A percentile compares a stretch with the other conserved stretches of the same genome.
Evolutionary conservation across 2,113 vertebrate genomes (phyloP).

Genomic region (Macaca nemestrina): DNA sequence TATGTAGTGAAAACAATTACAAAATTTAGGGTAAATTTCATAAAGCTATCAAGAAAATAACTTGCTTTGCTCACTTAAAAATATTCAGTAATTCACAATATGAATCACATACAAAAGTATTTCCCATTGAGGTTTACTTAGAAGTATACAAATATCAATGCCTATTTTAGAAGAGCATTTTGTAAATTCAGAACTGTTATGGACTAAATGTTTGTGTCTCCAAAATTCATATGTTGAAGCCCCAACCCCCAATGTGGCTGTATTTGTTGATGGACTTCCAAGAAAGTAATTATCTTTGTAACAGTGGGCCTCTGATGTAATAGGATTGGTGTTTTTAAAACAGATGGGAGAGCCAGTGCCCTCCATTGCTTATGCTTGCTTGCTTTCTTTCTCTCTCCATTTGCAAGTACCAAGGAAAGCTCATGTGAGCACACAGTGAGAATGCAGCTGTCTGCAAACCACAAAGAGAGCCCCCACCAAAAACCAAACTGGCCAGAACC

Average conservation of each 20-base stretch:
- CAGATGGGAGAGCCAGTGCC: too few relatives aligned
- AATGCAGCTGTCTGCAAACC: not conserved
- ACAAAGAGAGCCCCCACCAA: not conserved
- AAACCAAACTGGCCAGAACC: not conserved
- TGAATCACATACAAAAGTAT: not conserved
- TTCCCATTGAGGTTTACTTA: not conserved
- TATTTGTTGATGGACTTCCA: not conserved
- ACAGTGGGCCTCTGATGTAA: not conserved
- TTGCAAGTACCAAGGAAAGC: too few relatives aligned
- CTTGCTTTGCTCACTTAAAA: not conserved
- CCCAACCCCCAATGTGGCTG: not conserved
- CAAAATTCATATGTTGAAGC: not conserved
- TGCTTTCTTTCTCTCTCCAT: not conserved
- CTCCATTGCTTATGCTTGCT: not conserved
- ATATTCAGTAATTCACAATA: not conserved
- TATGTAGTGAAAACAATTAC: not conserved
- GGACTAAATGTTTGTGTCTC: not conserved
- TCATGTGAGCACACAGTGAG: not conserved
- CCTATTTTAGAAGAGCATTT: not conserved
- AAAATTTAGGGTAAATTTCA: not conserved
- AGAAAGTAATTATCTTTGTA: not conserved
- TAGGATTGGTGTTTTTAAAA: not conserved
- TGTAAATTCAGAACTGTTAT: not conserved
- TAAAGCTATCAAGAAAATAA: not conserved
- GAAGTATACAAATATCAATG: not conserved